Evolutionary conservation across 2,797 vertebrate species (phyloP).

Genomic region (Macropus fuliginosus): DNA sequence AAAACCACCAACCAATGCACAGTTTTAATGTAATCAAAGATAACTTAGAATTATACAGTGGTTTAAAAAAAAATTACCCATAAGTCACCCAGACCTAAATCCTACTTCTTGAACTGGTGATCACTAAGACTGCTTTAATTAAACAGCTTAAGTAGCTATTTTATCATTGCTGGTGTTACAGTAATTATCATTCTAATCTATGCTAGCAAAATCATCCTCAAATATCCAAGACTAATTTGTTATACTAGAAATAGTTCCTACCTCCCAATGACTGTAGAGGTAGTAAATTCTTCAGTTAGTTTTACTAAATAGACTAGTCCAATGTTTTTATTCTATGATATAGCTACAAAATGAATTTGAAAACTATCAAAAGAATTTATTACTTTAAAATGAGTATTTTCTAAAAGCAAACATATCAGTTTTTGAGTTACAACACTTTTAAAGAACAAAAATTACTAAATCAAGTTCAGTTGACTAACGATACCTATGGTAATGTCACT

Average conservation of each 20-base stretch:
- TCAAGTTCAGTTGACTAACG: conserved; percentile 11
- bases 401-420: conserved; percentile 55
- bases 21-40: conserved; percentile 68
- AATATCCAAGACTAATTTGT: conserved; percentile 40
- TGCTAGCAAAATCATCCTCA: conserved; percentile 23
- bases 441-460: conserved; percentile 29
- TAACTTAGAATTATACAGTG: conserved; percentile 67
- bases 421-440: conserved; percentile 39
- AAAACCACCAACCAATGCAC: conserved; percentile 53
- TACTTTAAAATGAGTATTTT: conserved; percentile 53
- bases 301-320: conserved; percentile 59
- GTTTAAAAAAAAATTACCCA: conserved; percentile 55
- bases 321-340: conserved; percentile 48
- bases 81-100: conserved; percentile 65
- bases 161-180: conserved; percentile 22
- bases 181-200: conserved; percentile 33
- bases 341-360: conserved; percentile 48
- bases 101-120: conserved; percentile 62
- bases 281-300: conserved; percentile 57
- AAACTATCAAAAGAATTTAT: conserved; percentile 40
- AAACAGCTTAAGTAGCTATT: conserved; percentile 44
- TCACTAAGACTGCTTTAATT: conserved; percentile 50
- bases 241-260: conserved; percentile 53
- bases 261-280: conserved; percentile 46
- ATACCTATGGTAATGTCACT: conserved; percentile 3